A percentile compares a stretch with the other conserved stretches of the same genome.
Evolutionary conservation across 1,140 invertebrate species (phyloP).

Genomic region (Aporrectodea caliginosa): DNA sequence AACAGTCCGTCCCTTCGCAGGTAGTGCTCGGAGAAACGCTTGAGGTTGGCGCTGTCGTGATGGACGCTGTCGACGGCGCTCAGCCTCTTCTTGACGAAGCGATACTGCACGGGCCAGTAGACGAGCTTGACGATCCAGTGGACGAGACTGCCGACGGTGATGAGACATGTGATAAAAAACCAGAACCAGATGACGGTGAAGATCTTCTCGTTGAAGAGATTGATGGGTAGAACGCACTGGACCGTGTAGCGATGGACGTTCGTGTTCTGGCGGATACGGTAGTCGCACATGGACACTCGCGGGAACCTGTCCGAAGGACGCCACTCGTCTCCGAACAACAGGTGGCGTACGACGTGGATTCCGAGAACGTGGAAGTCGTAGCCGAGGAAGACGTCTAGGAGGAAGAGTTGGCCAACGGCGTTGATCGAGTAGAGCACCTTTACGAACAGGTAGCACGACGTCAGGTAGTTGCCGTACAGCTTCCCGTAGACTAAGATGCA

Average conservation of each 20-base stretch:
- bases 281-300: slow-evolving; percentile 37
- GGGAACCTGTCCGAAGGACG: slow-evolving; percentile 34
- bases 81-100: background rate
- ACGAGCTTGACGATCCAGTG: slow-evolving; percentile 46
- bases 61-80: background rate
- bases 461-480: slow-evolving; percentile 57
- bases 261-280: slow-evolving; percentile 34
- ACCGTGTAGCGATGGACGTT: slow-evolving; percentile 39
- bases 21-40: slow-evolving; percentile 32
- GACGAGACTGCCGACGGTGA: slow-evolving; percentile 44
- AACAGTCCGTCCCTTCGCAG: slow-evolving; percentile 35
- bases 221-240: slow-evolving; percentile 39
- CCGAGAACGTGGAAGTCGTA: slow-evolving; percentile 33
- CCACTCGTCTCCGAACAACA: slow-evolving; percentile 32
- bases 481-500: slow-evolving; percentile 54
- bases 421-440: slow-evolving; percentile 37
- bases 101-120: background rate
- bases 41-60: slow-evolving; percentile 6
- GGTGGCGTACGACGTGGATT: slow-evolving; percentile 29
- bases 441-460: slow-evolving; percentile 37
- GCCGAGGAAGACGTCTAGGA: slow-evolving; percentile 35
- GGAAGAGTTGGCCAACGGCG: slow-evolving; percentile 33
- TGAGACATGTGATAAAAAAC: slow-evolving; percentile 46
- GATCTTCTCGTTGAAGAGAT: slow-evolving; percentile 41
- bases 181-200: slow-evolving; percentile 55